Evolutionary conservation across 1,140 invertebrate genomes (phyloP).

Genomic region (Bombus impatiens): DNA sequence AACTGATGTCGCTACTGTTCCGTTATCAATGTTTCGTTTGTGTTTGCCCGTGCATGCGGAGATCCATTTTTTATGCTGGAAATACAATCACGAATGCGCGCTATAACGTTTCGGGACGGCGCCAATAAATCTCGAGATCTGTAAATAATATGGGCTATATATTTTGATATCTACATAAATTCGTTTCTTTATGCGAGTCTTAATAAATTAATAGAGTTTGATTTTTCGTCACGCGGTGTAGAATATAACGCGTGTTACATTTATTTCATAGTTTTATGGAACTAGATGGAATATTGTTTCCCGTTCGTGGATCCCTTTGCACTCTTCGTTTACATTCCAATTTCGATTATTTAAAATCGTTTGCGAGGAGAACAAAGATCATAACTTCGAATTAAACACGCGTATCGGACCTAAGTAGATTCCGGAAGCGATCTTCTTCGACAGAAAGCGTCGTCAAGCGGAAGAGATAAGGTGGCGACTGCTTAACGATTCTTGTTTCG

Average conservation of each 20-base stretch:
- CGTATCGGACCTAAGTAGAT: not conserved
- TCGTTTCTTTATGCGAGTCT: not conserved
- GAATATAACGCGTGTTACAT: not conserved
- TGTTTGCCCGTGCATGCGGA: not conserved
- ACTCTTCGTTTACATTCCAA: too few relatives aligned
- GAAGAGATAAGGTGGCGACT: conserved; percentile 47
- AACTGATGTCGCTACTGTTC: conserved; percentile 4
- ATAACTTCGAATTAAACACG: not conserved
- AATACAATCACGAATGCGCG: conserved; percentile 4
- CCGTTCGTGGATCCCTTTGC: not conserved
- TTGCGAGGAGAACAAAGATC: not conserved
- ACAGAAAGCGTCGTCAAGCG: not conserved
- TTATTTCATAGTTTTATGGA: not conserved
- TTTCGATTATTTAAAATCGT: not conserved
- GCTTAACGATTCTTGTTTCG: conserved; percentile 43
- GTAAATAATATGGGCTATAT: not conserved
- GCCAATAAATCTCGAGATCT: not conserved
- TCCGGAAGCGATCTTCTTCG: not conserved
- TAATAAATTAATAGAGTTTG: not conserved
- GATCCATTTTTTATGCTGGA: conserved; percentile 16
- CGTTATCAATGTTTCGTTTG: conserved; percentile 13
- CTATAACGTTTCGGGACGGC: not conserved
- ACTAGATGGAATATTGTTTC: not conserved
- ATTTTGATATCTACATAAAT: not conserved
- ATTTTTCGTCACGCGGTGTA: not conserved